A percentile compares a stretch with the other conserved stretches of the same genome.
These are phyloP conservation scores for Cromileptes altivelis DNA, from an alignment of 2,113 vertebrate genomes.

Conservation along the genomic window DNA sequence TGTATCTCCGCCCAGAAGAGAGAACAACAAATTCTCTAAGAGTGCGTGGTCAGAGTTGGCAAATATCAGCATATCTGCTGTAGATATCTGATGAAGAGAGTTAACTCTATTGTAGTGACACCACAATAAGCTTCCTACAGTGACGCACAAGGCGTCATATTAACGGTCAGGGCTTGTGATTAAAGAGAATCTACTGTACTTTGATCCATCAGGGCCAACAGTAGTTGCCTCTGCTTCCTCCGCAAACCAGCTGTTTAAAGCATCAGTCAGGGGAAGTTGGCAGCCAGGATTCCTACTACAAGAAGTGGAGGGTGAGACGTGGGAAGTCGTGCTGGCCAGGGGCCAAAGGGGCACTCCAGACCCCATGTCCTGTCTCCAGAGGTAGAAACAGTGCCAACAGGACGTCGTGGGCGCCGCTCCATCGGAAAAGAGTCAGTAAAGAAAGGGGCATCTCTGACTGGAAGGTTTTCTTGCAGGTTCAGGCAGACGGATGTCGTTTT, in stretches of 20 bases:
- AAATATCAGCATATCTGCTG: no score
- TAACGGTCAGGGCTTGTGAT: slow-evolving; percentile 30
- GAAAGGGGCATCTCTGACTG: slow-evolving; percentile 48
- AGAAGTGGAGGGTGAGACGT: slow-evolving; percentile 50
- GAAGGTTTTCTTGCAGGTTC: slow-evolving; percentile 5
- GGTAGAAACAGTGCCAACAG: slow-evolving; percentile 69
- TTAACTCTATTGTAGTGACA: slow-evolving; percentile 26
- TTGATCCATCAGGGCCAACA: slow-evolving; percentile 58
- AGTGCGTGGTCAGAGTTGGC: no score
- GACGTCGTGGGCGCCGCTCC: slow-evolving; percentile 53
- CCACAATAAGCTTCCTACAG: slow-evolving; percentile 46
- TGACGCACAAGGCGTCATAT: slow-evolving; percentile 41
- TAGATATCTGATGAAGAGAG: no score
- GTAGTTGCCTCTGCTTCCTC: slow-evolving; percentile 66
- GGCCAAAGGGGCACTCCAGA: slow-evolving; percentile 68
- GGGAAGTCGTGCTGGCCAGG: slow-evolving; percentile 60
- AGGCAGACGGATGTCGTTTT: slow-evolving; percentile 11
- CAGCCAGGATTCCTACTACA: slow-evolving; percentile 60
- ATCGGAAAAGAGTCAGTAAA: slow-evolving; percentile 58
- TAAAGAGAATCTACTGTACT: slow-evolving; percentile 47
- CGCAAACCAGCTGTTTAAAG: slow-evolving; percentile 73
- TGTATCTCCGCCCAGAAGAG: no score
- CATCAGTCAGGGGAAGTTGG: slow-evolving; percentile 72
- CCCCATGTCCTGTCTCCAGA: slow-evolving; percentile 74
- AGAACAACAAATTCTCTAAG: no score